Base-by-base conservation (phyloP, 2,113 vertebrate species). In the Aythya baeri region DNA sequence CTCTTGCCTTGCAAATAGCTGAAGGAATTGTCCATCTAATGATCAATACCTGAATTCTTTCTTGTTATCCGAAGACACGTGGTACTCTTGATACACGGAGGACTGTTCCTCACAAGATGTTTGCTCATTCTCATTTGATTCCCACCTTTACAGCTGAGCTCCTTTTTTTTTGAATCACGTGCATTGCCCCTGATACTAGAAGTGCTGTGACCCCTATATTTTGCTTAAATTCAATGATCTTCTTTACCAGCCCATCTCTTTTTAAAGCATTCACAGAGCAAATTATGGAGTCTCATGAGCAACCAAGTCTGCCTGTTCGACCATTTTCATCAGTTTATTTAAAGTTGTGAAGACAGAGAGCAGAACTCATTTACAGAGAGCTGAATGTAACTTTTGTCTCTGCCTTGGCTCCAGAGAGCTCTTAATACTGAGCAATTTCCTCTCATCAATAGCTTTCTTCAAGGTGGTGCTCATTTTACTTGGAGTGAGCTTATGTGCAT, bases 351-450 rank as follows among this genome's bases (percentile, higher is more conserved):
- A 93, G 87, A 85, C 44, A 84, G 59, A 88, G 78, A 94, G 63
- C 65, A 88, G 87, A 89, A 82, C 61, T 94, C 93, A 90, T 94
- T 93, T 95, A 73, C 18, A 50, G 93, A 49, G 91, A 91, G n/a
- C 78, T 83, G 66, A 96, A 91, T 29, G 71, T 38, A 78, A 91
- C 94, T 94, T 95, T 93, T 96, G 93, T 82, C 67, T 96, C 83
- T 88, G 86, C 81, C 67, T 89, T 74, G 89, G 75, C 83, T 96
- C 91, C 75, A 38, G 78, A 91, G 91, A 88, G 59, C 89, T 94
- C 86, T 96, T 94, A 92, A 92, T 94, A 62, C 77, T 43, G 70
- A 79, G 72, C 46, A 89, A 81, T 95, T 92, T 96, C 83, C 59
- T 82, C 86, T 79, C 80, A 68, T 74, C 85, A 88, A 83, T 94